A percentile compares a stretch with the other conserved stretches of the same genome.
These are phyloP conservation scores for Rhabdophis nuchalis DNA, from an alignment of 2,797 vertebrate genomes.

Conservation along the genomic window DNA sequence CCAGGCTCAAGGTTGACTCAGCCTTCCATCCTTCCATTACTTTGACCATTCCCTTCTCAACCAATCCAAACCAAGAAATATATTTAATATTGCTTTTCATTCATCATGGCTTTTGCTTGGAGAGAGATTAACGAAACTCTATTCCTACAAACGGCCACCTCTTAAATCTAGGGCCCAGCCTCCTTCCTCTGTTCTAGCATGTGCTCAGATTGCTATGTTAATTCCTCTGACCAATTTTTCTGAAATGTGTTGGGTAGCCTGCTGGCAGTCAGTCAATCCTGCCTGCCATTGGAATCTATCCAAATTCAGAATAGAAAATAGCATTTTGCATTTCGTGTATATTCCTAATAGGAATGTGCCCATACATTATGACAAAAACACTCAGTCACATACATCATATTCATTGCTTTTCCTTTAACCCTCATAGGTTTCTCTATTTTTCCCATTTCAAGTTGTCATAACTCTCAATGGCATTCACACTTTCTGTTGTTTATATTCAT, in stretches of 20 bases:
- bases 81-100: background rate
- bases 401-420: background rate
- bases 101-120: background rate
- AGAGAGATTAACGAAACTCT: background rate
- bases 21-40: too few species aligned
- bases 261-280: background rate
- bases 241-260: background rate
- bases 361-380: background rate
- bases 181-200: background rate
- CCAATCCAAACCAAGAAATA: background rate
- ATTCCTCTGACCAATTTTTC: background rate
- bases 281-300: background rate
- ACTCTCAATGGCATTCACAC: background rate
- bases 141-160: background rate
- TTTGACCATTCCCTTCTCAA: background rate
- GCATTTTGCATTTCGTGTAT: background rate
- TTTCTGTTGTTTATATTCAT: background rate
- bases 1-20: too few species aligned
- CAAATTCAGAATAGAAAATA: background rate
- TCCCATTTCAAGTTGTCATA: background rate
- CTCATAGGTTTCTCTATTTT: background rate
- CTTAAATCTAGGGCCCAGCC: background rate
- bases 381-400: background rate
- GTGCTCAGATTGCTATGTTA: background rate
- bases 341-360: background rate